Conservation (phyloP, 2,113 vertebrate genomes). For the Tachycineta bicolor region DNA sequence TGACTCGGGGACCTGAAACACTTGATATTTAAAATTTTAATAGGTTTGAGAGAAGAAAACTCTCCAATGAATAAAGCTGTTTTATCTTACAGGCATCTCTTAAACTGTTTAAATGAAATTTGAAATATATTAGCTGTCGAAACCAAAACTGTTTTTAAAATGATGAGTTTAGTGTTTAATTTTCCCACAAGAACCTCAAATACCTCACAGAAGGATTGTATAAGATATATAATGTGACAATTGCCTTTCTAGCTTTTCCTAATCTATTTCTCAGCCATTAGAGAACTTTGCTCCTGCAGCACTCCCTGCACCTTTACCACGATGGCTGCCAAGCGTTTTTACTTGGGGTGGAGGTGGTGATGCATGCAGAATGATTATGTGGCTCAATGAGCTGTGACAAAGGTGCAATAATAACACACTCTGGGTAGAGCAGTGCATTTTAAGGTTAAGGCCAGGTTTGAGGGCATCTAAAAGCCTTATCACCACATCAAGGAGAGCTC, state of each 20-base stretch:
- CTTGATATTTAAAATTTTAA: conserved; percentile 26
- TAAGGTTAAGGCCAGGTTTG: not conserved
- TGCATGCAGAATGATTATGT: not conserved
- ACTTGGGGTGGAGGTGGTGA: not conserved
- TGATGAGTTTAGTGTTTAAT: not conserved
- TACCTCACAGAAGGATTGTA: not conserved
- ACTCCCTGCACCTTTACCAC: not conserved
- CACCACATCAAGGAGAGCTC: not conserved
- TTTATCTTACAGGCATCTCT: conserved; percentile 13
- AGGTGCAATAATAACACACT: not conserved
- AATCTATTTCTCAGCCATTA: not conserved
- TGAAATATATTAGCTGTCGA: not conserved
- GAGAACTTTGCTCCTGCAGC: not conserved
- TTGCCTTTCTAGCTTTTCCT: not conserved
- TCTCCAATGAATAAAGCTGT: not conserved
- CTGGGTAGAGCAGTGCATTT: not conserved
- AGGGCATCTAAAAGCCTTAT: not conserved
- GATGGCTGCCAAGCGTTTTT: not conserved
- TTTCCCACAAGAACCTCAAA: not conserved
- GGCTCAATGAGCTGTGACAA: not conserved
- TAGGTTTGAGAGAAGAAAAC: not conserved
- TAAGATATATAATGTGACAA: not conserved
- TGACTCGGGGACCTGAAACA: not conserved
- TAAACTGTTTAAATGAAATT: conserved; percentile 19
- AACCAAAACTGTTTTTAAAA: not conserved